A percentile compares a stretch with the other conserved stretches of the same genome.
Conservation (phyloP, 30 jellyfish, hydroid and myxozoan genomes). For the Aurelia sp. region DNA sequence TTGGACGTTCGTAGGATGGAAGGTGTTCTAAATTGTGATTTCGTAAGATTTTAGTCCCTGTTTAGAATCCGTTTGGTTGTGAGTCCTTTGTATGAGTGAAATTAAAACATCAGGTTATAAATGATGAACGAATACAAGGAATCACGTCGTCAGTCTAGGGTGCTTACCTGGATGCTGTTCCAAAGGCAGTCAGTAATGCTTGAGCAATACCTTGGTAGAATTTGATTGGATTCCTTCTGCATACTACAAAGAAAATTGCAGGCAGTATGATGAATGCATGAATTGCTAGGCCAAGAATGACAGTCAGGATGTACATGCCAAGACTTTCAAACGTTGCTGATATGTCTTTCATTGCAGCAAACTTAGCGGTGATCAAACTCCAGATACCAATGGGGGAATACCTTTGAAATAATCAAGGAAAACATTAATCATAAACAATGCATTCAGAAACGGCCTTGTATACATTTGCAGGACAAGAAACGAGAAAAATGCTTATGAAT, state of each 20-base stretch:
- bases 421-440: too few species aligned
- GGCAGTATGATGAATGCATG: slow-evolving; percentile 89
- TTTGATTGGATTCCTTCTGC: slow-evolving; percentile 82
- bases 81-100: too few species aligned
- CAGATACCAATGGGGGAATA: slow-evolving; percentile 98
- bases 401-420: slow-evolving; percentile 15
- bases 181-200: slow-evolving; percentile 87
- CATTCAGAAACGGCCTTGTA: too few species aligned
- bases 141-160: too few species aligned
- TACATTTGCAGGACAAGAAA: too few species aligned
- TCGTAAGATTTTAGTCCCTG: too few species aligned
- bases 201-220: slow-evolving; percentile 79
- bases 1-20: too few species aligned
- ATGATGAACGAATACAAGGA: too few species aligned
- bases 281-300: slow-evolving; percentile 87
- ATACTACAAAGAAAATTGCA: slow-evolving; percentile 55
- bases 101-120: too few species aligned
- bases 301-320: slow-evolving; percentile 94
- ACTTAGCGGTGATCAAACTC: slow-evolving; percentile 90
- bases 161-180: slow-evolving; percentile 81
- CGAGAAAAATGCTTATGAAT: too few species aligned
- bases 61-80: too few species aligned
- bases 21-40: too few species aligned
- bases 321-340: slow-evolving; percentile 86
- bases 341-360: slow-evolving; percentile 88